Evolutionary conservation across 2,113 vertebrate species (phyloP).

Genomic region (Eulemur rufifrons): DNA sequence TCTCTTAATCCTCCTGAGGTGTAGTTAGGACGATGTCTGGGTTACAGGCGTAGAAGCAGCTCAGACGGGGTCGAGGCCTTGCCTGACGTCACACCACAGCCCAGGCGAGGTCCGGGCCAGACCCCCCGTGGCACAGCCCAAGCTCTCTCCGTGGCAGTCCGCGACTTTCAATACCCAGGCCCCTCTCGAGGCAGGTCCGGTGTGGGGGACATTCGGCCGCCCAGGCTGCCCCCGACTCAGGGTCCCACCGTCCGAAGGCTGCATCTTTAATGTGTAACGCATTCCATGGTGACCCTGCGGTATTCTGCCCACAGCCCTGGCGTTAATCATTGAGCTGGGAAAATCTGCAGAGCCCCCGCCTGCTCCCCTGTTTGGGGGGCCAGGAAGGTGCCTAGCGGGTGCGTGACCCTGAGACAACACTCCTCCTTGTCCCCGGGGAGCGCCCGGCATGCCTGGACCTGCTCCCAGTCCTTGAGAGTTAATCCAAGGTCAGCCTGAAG

Average conservation of each 20-base stretch:
- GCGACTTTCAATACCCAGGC: neutral
- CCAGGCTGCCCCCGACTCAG: neutral
- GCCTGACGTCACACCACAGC: neutral
- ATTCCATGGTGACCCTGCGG: neutral
- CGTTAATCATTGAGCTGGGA: constrained; percentile 52
- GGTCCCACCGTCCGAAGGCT: accelerated
- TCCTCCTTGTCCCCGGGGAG: neutral
- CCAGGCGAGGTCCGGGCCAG: neutral
- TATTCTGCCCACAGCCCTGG: constrained; percentile 10
- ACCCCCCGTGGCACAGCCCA: neutral
- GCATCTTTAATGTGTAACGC: neutral
- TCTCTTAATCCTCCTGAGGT: neutral
- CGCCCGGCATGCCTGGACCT: neutral
- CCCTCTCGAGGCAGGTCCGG: neutral
- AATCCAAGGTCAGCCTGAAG: constrained; percentile 43
- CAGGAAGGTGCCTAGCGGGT: neutral
- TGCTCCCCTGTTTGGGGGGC: neutral
- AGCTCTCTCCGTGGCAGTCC: too few species aligned
- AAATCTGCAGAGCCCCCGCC: neutral
- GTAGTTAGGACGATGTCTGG: neutral
- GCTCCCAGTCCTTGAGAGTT: neutral
- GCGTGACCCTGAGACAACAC: neutral
- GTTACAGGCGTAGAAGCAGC: neutral
- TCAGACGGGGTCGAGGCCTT: neutral
- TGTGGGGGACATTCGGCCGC: neutral